These are phyloP conservation scores for Habroteleia sp. DNA, from an alignment of 2,888 invertebrate species.

Conservation along the genomic window DNA sequence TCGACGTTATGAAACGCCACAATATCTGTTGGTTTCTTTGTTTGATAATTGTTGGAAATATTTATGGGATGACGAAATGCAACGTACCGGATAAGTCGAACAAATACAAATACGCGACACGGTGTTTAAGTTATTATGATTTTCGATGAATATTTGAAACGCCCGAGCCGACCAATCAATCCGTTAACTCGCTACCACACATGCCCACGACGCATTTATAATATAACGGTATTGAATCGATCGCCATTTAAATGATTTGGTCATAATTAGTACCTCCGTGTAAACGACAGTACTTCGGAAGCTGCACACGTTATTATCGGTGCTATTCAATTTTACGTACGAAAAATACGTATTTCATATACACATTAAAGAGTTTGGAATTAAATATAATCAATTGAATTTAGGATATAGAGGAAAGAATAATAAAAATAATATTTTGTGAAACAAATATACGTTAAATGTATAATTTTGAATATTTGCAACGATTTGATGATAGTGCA, in stretches of 20 bases:
- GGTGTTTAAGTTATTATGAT: slow-evolving; percentile 18
- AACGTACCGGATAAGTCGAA: neutral
- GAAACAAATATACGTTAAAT: too few species aligned
- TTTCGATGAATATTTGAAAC: slow-evolving; percentile 31
- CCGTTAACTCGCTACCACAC: slow-evolving; percentile 24
- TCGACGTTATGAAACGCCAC: slow-evolving; percentile 38
- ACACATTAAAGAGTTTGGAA: too few species aligned
- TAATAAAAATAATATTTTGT: too few species aligned
- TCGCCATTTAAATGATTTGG: slow-evolving; percentile 39
- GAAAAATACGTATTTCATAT: too few species aligned
- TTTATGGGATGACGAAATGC: slow-evolving; percentile 23
- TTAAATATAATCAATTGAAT: too few species aligned
- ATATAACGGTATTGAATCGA: slow-evolving; percentile 39
- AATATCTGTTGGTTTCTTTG: slow-evolving; percentile 37
- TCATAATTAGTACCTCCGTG: slow-evolving; percentile 27
- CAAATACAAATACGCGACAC: slow-evolving; percentile 18
- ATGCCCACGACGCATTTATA: slow-evolving; percentile 12
- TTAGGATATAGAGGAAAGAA: too few species aligned
- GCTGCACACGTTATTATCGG: too few species aligned
- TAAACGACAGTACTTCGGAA: neutral
- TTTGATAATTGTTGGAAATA: slow-evolving; percentile 40
- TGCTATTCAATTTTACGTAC: too few species aligned
- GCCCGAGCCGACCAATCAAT: neutral
- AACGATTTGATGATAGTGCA: neutral
- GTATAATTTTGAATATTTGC: too few species aligned